phyloP scores from a whole-genome alignment of 2,888 invertebrate species.

The Dendrolimus houi region DNA sequence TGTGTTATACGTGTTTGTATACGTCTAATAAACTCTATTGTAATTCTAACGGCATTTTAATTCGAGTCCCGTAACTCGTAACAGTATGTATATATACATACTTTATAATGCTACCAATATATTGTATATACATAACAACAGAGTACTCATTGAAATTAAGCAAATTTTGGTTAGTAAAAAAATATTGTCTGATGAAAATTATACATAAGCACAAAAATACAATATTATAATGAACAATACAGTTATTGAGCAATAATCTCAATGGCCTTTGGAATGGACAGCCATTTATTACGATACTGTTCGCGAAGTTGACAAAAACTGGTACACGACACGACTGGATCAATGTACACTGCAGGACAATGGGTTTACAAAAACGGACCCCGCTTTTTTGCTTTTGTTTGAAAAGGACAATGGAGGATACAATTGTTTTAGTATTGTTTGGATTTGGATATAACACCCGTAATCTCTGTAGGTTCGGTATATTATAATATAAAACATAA shows the following conservation, averaged over 20 bases:
- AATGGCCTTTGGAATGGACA: constrained; percentile 18
- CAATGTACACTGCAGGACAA: background rate
- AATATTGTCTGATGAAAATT: too few relatives aligned
- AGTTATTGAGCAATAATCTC: constrained; percentile 8
- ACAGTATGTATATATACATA: too few relatives aligned
- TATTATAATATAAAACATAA: constrained; percentile 3
- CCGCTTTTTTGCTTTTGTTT: background rate
- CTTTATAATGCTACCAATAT: too few relatives aligned
- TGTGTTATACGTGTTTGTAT: too few relatives aligned
- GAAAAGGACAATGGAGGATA: background rate
- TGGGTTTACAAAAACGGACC: background rate
- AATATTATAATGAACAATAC: constrained; percentile 3
- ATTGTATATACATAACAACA: too few relatives aligned
- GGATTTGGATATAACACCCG: background rate
- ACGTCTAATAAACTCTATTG: too few relatives aligned
- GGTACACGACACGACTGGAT: constrained; percentile 17
- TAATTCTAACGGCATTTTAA: too few relatives aligned
- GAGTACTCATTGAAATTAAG: too few relatives aligned
- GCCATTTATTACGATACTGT: constrained; percentile 26
- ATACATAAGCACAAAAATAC: background rate
- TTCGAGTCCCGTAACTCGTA: too few relatives aligned
- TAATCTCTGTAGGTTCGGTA: background rate
- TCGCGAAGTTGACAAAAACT: constrained; percentile 33
- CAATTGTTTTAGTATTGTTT: background rate
- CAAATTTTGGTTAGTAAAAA: too few relatives aligned